These are phyloP conservation scores for Leptinotarsa peninsularis DNA, from an alignment of 2,888 invertebrate species.

Conservation along the genomic window DNA sequence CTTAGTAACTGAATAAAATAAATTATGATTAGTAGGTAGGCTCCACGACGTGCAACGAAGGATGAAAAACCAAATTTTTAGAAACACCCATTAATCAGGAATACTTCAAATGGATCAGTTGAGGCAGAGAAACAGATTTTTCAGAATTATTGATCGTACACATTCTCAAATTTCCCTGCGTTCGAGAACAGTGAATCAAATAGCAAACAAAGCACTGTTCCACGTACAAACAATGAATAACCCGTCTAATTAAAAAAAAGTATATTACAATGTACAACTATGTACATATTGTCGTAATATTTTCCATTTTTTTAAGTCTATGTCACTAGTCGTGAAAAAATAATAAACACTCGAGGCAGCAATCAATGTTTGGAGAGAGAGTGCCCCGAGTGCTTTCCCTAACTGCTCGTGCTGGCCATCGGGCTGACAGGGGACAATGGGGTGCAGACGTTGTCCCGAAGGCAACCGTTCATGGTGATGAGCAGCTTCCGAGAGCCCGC, in stretches of 20 bases:
- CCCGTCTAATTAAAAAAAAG: constrained; percentile 44
- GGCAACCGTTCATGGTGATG: constrained; percentile 90
- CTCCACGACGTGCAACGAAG: too few species aligned
- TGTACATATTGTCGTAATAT: constrained; percentile 67
- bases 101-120: too few species aligned
- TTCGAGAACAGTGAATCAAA: background rate
- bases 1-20: too few species aligned
- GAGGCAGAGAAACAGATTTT: too few species aligned
- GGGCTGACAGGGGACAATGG: constrained; percentile 88
- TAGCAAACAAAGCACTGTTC: constrained; percentile 38
- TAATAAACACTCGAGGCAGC: constrained; percentile 61
- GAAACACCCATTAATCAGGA: too few species aligned
- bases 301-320: constrained; percentile 51
- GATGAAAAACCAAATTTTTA: too few species aligned
- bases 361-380: constrained; percentile 66
- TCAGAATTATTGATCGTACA: too few species aligned
- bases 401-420: constrained; percentile 93
- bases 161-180: background rate
- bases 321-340: constrained; percentile 34
- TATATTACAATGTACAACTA: constrained; percentile 65
- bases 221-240: constrained; percentile 42
- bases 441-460: constrained; percentile 87
- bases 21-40: too few species aligned
- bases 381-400: constrained; percentile 75
- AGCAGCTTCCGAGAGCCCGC: constrained; percentile 89